These are phyloP conservation scores for Tenthredo scrophulariae DNA, from an alignment of 2,888 invertebrate genomes.

Conservation along the genomic window DNA sequence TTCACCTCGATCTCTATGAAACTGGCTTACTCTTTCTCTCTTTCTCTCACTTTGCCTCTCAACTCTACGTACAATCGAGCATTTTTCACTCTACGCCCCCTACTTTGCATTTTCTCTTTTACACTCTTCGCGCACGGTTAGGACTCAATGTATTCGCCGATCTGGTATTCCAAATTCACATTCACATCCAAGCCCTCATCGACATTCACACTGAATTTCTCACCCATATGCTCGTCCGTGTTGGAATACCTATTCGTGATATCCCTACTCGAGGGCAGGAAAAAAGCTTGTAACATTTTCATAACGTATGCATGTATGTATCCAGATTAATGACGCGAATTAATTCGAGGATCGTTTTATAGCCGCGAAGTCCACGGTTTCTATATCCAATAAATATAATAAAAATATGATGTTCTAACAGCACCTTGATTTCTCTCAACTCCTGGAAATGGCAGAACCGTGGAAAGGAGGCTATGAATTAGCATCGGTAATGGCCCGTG, in stretches of 20 bases:
- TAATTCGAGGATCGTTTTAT: neutral
- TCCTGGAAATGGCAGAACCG: constrained; percentile 57
- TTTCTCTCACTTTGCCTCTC: constrained; percentile 21
- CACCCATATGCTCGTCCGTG: neutral
- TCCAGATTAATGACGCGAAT: neutral
- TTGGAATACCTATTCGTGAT: neutral
- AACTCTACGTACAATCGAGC: constrained; percentile 43
- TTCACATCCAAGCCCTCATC: neutral
- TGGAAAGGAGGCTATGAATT: constrained; percentile 56
- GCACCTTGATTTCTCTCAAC: constrained; percentile 20
- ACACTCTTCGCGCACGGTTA: constrained; percentile 41
- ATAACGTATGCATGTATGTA: constrained; percentile 6
- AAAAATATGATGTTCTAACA: constrained; percentile 24
- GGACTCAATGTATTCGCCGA: constrained; percentile 46
- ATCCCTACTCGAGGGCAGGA: neutral
- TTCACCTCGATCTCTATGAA: neutral
- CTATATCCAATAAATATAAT: neutral
- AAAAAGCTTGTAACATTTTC: constrained; percentile 24
- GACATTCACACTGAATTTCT: neutral
- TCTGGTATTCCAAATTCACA: constrained; percentile 31
- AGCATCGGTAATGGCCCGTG: constrained; percentile 53
- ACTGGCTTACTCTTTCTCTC: neutral
- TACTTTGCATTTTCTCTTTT: constrained; percentile 50
- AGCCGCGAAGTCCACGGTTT: neutral
- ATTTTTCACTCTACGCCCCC: constrained; percentile 48